Conservation (phyloP, 1,140 invertebrate species). For the Halesus radiatus region DNA sequence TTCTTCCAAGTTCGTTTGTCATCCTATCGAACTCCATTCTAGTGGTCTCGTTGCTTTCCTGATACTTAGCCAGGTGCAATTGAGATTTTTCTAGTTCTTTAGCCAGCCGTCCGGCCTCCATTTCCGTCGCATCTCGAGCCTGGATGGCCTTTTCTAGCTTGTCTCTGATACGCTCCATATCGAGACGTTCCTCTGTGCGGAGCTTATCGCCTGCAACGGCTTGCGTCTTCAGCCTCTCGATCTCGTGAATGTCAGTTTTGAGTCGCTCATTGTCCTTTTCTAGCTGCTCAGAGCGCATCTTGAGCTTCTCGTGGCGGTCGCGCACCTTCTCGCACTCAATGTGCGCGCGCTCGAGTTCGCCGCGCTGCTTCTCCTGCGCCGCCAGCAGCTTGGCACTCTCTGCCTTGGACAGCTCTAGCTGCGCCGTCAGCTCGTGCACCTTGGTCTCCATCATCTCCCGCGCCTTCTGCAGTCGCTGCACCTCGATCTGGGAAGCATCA, state of each 20-base stretch:
- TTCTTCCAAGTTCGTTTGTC: slow-evolving; percentile 81
- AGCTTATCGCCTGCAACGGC: slow-evolving; percentile 75
- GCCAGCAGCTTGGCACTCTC: slow-evolving; percentile 81
- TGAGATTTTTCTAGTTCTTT: slow-evolving; percentile 91
- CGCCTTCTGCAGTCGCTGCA: slow-evolving; percentile 77
- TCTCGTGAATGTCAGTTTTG: slow-evolving; percentile 77
- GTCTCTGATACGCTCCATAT: slow-evolving; percentile 87
- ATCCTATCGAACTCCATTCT: slow-evolving; percentile 88
- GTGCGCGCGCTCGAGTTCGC: slow-evolving; percentile 82
- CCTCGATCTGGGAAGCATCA: slow-evolving; percentile 80
- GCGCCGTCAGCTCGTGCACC: slow-evolving; percentile 83
- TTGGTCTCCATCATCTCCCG: slow-evolving; percentile 82
- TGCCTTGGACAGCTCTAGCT: slow-evolving; percentile 82
- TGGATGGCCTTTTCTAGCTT: slow-evolving; percentile 88
- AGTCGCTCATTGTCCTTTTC: slow-evolving; percentile 83
- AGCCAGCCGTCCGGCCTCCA: slow-evolving; percentile 85
- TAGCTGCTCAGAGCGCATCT: slow-evolving; percentile 76
- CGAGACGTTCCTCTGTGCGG: slow-evolving; percentile 74
- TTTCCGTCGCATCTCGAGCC: slow-evolving; percentile 84
- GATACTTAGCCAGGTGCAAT: slow-evolving; percentile 83
- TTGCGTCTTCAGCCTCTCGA: slow-evolving; percentile 77
- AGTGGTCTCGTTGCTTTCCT: slow-evolving; percentile 83
- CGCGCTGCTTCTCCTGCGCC: slow-evolving; percentile 82
- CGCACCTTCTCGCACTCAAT: slow-evolving; percentile 90
- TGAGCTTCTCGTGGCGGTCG: slow-evolving; percentile 87